phyloP scores from a whole-genome alignment of 2,888 invertebrate genomes.

The Chaetogeoica ovagalla region DNA sequence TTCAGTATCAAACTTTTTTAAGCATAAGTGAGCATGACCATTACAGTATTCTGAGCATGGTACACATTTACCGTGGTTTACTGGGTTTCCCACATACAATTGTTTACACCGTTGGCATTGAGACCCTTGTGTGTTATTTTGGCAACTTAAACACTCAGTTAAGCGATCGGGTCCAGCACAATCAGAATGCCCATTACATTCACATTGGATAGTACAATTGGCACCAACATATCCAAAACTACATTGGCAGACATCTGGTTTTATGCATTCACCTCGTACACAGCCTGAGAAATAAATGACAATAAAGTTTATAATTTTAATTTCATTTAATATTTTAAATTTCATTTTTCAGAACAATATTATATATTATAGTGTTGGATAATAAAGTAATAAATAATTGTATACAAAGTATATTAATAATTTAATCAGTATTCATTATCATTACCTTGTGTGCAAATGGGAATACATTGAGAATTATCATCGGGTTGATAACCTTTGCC shows the following conservation, averaged over 20 bases:
- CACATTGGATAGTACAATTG: slow-evolving; percentile 91
- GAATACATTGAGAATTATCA: slow-evolving; percentile 55
- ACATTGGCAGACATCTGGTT: slow-evolving; percentile 83
- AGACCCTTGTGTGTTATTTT: slow-evolving; percentile 88
- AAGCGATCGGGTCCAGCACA: slow-evolving; percentile 85
- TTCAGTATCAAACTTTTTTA: slow-evolving; percentile 60
- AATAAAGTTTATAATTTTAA: too few relatives aligned
- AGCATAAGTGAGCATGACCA: slow-evolving; percentile 82
- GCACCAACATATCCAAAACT: slow-evolving; percentile 94
- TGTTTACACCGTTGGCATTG: slow-evolving; percentile 90
- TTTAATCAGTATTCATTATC: not conserved
- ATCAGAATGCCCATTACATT: slow-evolving; percentile 92
- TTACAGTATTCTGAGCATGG: slow-evolving; percentile 88
- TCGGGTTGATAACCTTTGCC: slow-evolving; percentile 67
- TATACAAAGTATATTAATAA: too few relatives aligned
- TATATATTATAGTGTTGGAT: too few relatives aligned
- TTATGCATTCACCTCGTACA: slow-evolving; percentile 80
- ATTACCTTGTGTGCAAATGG: slow-evolving; percentile 56
- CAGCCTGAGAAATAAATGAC: slow-evolving; percentile 62
- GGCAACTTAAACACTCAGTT: slow-evolving; percentile 79
- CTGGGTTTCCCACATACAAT: slow-evolving; percentile 88
- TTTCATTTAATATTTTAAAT: too few relatives aligned
- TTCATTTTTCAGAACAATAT: too few relatives aligned
- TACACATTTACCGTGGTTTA: slow-evolving; percentile 78
- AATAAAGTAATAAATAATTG: too few relatives aligned